phyloP scores from a whole-genome alignment of 2,888 invertebrate species.

The Pammene fasciana region DNA sequence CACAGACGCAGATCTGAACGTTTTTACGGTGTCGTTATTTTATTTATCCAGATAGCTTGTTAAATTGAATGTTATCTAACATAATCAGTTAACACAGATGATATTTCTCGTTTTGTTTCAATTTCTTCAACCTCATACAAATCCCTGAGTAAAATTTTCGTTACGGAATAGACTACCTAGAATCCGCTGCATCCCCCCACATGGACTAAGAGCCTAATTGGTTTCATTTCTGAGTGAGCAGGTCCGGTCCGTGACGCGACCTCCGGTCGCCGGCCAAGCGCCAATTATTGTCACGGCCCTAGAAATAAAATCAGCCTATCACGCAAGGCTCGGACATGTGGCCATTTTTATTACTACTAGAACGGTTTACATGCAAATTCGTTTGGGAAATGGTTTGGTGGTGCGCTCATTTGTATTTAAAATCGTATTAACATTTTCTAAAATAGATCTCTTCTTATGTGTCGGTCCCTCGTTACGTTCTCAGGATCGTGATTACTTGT shows the following conservation, averaged over 20 bases:
- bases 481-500: too few relatives aligned
- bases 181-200: constrained; percentile 47
- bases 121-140: neutral
- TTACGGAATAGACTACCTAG: neutral
- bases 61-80: too few relatives aligned
- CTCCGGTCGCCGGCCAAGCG: constrained; percentile 60
- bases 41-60: too few relatives aligned
- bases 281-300: constrained; percentile 57
- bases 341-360: constrained; percentile 8
- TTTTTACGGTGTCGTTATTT: too few relatives aligned
- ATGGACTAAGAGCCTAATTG: constrained; percentile 70
- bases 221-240: constrained; percentile 81
- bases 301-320: constrained; percentile 52
- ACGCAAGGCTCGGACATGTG: constrained; percentile 12
- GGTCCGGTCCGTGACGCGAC: constrained; percentile 72
- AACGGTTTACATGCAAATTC: neutral
- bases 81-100: too few relatives aligned
- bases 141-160: neutral
- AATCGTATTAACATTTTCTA: too few relatives aligned
- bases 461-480: too few relatives aligned
- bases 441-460: too few relatives aligned
- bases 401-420: neutral
- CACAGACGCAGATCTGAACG: too few relatives aligned
- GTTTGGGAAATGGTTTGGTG: neutral
- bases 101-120: too few relatives aligned